Base-by-base conservation (phyloP, 2,797 vertebrate species). In the Aulostomus chinensis region DNA sequence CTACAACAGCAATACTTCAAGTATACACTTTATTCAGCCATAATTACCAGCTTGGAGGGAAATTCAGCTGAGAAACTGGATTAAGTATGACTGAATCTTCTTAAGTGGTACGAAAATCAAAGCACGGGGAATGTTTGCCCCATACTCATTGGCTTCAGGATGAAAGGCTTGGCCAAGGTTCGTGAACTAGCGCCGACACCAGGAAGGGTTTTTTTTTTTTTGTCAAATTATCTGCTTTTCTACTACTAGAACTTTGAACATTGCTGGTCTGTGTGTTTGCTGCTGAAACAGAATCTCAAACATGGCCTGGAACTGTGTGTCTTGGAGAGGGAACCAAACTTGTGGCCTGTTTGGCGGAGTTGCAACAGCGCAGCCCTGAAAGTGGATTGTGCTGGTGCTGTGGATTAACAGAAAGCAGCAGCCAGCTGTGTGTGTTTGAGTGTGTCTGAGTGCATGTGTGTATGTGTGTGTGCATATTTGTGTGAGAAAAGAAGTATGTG, bases 161-260 rank as follows among this genome's bases (percentile, higher is more conserved):
- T 89, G 73, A 90, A 88, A 91, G 78, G 63, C 79, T 89, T 89
- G 88, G 88, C 83, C 69, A 36, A 68, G 79, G 61, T 77, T 76
- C 12, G 56, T 66, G 75, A 89, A 86, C 78, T 72, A 70, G 68
- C 41, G 25, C 63, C 33, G 57, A 84, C 73, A 86, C 77, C 78
- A 60, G 58, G 57, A 78, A 76, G 55, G n/a, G 12, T 59, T 37
- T 56, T 49, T 78, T 71, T 61, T 56, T 68, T 62, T 67, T 66
- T 58, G 63, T 77, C 71, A 73, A 80, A 86, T 82, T 45, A 83
- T 85, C 68, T 71, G 68, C 76, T 78, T 77, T 73, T 74, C 73
- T 69, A 58, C 54, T 16, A 66, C 66, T 29, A 56, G 73, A 87
- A 84, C 70, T 82, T 69, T 68, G 50, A 80, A 76, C 63, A 73